phyloP scores from a whole-genome alignment of 1,140 invertebrate species.

The Leptinotarsa defecta region DNA sequence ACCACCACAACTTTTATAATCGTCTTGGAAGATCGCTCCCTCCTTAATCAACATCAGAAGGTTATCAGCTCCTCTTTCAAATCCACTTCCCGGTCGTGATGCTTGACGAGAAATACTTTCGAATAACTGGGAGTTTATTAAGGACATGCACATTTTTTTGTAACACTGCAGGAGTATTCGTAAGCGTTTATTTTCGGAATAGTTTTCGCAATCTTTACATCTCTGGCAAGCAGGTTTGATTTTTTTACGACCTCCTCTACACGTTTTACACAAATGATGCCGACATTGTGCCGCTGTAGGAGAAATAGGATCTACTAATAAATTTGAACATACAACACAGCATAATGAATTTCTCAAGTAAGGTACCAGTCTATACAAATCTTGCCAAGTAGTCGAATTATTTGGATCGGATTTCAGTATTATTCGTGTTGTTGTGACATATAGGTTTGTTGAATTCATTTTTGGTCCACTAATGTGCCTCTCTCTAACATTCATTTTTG shows the following conservation, averaged over 20 bases:
- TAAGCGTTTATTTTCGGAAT: conserved; percentile 81
- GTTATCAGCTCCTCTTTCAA: conserved; percentile 56
- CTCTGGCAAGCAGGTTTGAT: conserved; percentile 81
- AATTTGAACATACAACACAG: conserved; percentile 85
- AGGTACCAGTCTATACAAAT: conserved; percentile 80
- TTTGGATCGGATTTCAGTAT: conserved; percentile 72
- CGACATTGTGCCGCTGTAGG: conserved; percentile 82
- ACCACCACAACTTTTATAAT: conserved; percentile 72
- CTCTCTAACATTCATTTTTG: conserved; percentile 21
- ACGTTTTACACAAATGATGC: conserved; percentile 83
- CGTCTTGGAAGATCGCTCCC: conserved; percentile 76
- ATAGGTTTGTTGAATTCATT: conserved; percentile 86
- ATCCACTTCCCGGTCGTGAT: conserved; percentile 54
- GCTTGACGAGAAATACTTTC: conserved; percentile 64
- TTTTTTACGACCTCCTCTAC: conserved; percentile 82
- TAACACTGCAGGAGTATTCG: conserved; percentile 84
- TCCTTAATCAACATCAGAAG: conserved; percentile 78
- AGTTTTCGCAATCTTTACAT: conserved; percentile 84
- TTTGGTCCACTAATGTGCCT: conserved; percentile 39
- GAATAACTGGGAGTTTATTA: conserved; percentile 74
- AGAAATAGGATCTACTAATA: conserved; percentile 80
- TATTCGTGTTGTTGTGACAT: conserved; percentile 80
- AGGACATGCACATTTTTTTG: conserved; percentile 83
- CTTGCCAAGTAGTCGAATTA: conserved; percentile 74
- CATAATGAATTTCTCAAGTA: conserved; percentile 84